Conservation (phyloP, 1,140 invertebrate genomes). For the Tetramorium simillimum region DNA sequence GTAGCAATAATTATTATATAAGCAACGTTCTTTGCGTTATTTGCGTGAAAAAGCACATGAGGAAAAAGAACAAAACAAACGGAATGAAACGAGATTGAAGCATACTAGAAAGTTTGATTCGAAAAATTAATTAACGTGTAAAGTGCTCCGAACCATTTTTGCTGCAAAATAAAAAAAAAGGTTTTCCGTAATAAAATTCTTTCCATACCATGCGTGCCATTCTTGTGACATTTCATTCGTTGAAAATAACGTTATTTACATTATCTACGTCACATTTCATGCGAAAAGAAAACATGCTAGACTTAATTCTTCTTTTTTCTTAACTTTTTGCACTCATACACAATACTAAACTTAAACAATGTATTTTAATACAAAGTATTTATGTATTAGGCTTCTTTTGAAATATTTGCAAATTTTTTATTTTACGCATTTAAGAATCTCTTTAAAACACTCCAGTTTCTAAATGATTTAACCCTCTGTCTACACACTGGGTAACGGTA, state of each 20-base stretch:
- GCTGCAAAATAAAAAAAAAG: constrained; percentile 10
- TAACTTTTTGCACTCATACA: neutral
- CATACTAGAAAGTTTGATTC: neutral
- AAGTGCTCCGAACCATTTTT: neutral
- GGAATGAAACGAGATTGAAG: constrained; percentile 13
- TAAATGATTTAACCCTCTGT: too few species aligned
- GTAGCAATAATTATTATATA: neutral
- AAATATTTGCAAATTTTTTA: too few species aligned
- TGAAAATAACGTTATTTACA: neutral
- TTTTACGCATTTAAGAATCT: too few species aligned
- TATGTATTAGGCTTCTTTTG: neutral
- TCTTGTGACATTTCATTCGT: neutral
- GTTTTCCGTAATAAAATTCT: neutral
- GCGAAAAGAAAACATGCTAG: neutral
- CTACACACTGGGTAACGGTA: too few species aligned
- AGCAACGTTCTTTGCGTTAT: neutral
- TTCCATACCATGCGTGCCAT: neutral
- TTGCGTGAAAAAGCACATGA: neutral
- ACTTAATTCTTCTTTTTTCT: neutral
- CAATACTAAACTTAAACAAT: neutral
- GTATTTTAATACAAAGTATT: neutral
- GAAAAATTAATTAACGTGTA: neutral
- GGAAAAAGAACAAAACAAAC: neutral
- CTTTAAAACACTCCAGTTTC: too few species aligned
- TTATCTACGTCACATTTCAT: neutral